Percentiles rank a stretch among this genome's conserved stretches.
These are phyloP conservation scores for Selene dorsalis DNA, from an alignment of 2,797 vertebrate genomes.

Conservation along the genomic window DNA sequence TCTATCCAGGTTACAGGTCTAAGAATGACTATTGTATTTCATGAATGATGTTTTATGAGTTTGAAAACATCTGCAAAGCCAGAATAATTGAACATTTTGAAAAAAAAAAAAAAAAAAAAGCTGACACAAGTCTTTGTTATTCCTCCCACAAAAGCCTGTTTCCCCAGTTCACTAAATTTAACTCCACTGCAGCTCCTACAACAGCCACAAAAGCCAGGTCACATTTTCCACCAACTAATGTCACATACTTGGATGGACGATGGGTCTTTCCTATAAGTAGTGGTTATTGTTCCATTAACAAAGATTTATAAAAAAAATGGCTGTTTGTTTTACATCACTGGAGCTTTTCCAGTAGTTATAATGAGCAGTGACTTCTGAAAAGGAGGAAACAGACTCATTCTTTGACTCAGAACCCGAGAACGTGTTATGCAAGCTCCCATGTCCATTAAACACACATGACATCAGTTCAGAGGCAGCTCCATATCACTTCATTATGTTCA, in stretches of 20 bases:
- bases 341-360: constrained; percentile 52
- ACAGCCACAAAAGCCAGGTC: constrained; percentile 32
- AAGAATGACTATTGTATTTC: constrained; percentile 23
- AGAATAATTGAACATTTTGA: constrained; percentile 2
- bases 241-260: constrained; percentile 33
- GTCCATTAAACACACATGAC: constrained; percentile 61
- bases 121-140: constrained; percentile 35
- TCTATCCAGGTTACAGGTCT: neutral
- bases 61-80: neutral
- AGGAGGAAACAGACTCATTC: constrained; percentile 47
- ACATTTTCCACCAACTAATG: constrained; percentile 56
- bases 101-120: neutral
- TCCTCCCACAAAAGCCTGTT: constrained; percentile 21
- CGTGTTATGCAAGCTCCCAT: constrained; percentile 38
- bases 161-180: constrained; percentile 29
- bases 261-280: constrained; percentile 20
- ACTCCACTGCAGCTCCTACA: constrained; percentile 35
- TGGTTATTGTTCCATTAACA: constrained; percentile 49
- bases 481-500: constrained; percentile 56
- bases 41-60: constrained; percentile 14
- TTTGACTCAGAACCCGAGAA: constrained; percentile 40
- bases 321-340: constrained; percentile 52
- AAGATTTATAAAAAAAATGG: constrained; percentile 18
- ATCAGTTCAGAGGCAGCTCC: constrained; percentile 45
- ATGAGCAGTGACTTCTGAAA: constrained; percentile 46